These are phyloP conservation scores for Balaeniceps rex DNA, from an alignment of 2,113 vertebrate species.

Conservation along the genomic window DNA sequence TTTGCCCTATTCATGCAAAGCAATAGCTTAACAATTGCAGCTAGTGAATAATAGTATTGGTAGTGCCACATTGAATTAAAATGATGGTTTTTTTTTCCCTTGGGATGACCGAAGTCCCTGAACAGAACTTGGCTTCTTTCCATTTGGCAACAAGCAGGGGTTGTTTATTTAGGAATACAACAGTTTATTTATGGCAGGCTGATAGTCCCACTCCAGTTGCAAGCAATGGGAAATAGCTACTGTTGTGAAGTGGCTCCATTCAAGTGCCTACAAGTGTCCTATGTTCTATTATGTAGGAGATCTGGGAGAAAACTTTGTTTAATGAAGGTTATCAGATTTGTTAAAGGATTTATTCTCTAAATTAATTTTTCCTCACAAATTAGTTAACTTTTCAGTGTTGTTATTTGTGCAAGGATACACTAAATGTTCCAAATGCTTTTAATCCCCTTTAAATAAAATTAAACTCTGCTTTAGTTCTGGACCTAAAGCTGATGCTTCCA, in stretches of 20 bases:
- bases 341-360: not conserved
- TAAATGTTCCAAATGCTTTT: not conserved
- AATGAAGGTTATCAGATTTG: not conserved
- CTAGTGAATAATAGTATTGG: not conserved
- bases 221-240: not conserved
- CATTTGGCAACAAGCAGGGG: not conserved
- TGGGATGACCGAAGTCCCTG: not conserved
- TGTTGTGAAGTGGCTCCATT: not conserved
- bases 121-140: conserved; percentile 8
- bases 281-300: not conserved
- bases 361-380: not conserved
- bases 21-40: conserved; percentile 18
- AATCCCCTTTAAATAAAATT: not conserved
- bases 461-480: not conserved
- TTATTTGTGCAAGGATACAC: not conserved
- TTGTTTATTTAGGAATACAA: conserved; percentile 27
- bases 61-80: conserved; percentile 35
- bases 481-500: not conserved
- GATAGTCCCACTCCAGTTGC: not conserved
- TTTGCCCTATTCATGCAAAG: conserved; percentile 42
- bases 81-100: not conserved
- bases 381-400: not conserved
- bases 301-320: not conserved
- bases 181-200: not conserved
- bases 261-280: not conserved